Conservation (phyloP, 2,113 vertebrate genomes). For the Pseudopodoces humilis region DNA sequence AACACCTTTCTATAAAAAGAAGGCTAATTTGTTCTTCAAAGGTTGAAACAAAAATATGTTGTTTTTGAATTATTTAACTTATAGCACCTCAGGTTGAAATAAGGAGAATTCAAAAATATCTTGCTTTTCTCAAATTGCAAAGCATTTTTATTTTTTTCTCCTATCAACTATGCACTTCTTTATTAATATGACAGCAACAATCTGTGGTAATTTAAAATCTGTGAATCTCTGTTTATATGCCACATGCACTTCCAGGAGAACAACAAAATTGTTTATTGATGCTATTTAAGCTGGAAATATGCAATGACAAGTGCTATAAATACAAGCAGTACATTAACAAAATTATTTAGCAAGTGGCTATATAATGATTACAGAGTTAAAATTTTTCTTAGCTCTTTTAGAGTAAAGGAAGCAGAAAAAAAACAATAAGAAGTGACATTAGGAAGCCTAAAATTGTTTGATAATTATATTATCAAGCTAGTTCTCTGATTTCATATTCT, state of each 20-base stretch:
- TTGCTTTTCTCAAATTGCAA: background rate
- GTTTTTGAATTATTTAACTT: background rate
- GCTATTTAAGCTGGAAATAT: background rate
- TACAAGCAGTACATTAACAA: background rate
- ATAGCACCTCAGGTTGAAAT: background rate
- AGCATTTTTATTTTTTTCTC: fast-evolving
- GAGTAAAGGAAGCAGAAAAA: background rate
- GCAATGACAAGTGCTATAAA: background rate
- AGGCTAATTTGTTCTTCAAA: background rate
- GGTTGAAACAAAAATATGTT: background rate
- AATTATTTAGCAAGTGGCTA: background rate
- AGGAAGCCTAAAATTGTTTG: background rate
- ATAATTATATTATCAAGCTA: background rate
- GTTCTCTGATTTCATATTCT: background rate
- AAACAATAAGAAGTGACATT: background rate
- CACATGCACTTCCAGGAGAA: background rate
- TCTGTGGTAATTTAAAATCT: background rate
- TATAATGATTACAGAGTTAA: background rate
- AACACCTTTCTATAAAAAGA: background rate
- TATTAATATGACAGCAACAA: background rate
- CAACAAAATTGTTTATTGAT: background rate
- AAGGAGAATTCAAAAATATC: background rate
- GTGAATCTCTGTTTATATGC: background rate
- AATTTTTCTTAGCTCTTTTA: background rate
- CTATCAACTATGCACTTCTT: background rate